These are phyloP conservation scores for Linurgus olivaceus DNA, from an alignment of 2,797 vertebrate species.

Conservation along the genomic window DNA sequence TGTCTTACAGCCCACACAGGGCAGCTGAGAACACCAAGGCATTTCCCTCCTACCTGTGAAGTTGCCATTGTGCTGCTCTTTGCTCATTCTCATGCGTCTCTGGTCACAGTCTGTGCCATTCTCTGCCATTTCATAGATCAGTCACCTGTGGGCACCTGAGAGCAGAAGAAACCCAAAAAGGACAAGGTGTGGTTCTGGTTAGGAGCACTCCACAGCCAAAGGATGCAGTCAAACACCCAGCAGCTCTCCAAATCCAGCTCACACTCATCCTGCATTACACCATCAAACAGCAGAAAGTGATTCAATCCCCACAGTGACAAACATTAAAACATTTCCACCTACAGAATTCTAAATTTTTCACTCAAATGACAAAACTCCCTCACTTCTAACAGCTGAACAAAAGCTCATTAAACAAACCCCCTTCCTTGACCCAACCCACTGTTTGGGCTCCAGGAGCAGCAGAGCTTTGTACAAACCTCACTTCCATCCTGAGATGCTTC, in stretches of 20 bases:
- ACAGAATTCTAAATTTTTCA: not conserved
- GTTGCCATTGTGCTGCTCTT: conserved; percentile 92
- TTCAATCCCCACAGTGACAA: not conserved
- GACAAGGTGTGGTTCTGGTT: not conserved
- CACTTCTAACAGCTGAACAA: not conserved
- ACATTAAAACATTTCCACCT: conserved; percentile 43
- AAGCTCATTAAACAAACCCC: not conserved
- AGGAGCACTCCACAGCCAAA: not conserved
- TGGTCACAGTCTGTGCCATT: conserved; percentile 93
- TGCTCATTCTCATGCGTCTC: conserved; percentile 83
- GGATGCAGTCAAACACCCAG: not conserved
- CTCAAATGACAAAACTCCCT: not conserved
- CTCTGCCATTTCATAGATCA: conserved; percentile 91
- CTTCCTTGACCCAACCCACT: not conserved
- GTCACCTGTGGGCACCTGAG: conserved; percentile 70
- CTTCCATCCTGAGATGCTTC: not conserved
- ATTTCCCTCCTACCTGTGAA: conserved; percentile 54
- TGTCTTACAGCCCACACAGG: not conserved
- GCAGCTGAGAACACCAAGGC: not conserved
- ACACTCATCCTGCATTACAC: not conserved
- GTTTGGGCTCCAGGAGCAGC: conserved; percentile 4
- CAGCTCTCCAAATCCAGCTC: not conserved
- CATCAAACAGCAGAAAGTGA: not conserved
- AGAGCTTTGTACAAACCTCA: not conserved
- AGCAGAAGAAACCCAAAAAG: conserved; percentile 6